phyloP scores from a whole-genome alignment of 2,888 invertebrate genomes.

The Lepeophtheirus nordmannii region DNA sequence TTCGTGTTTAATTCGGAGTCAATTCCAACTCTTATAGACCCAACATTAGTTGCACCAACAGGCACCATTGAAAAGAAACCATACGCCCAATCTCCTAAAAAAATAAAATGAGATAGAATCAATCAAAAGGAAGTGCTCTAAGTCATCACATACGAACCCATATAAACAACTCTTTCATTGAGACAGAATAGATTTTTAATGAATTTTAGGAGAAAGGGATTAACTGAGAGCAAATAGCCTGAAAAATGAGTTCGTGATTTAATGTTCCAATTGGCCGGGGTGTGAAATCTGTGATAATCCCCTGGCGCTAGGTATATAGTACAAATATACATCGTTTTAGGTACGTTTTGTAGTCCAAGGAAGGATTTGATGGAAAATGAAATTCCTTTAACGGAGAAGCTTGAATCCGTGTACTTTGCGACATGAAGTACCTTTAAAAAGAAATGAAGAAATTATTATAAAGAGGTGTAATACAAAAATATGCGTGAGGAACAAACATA shows the following conservation, averaged over 20 bases:
- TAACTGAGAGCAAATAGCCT: constrained; percentile 28
- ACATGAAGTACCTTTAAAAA: not conserved
- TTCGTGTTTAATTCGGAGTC: constrained; percentile 50
- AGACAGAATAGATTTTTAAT: not conserved
- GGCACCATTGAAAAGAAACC: constrained; percentile 96
- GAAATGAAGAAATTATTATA: not conserved
- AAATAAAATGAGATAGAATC: too few relatives aligned
- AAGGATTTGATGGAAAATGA: not conserved
- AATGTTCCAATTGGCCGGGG: constrained; percentile 75
- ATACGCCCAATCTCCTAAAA: constrained; percentile 67
- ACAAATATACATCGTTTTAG: not conserved
- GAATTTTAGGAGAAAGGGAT: not conserved
- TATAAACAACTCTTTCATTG: constrained; percentile 6
- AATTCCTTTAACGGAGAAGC: constrained; percentile 1
- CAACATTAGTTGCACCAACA: constrained; percentile 92
- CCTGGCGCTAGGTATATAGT: constrained; percentile 87
- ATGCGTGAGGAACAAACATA: too few relatives aligned
- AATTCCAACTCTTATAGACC: constrained; percentile 32
- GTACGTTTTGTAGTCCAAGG: not conserved
- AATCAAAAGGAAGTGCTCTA: too few relatives aligned
- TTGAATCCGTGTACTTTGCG: not conserved
- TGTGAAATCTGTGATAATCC: constrained; percentile 94
- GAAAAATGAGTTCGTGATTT: constrained; percentile 43
- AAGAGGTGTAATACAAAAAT: not conserved
- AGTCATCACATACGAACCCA: too few relatives aligned